Evolutionary conservation across 2,888 invertebrate species (phyloP).

Genomic region (Enoplolaimus lenunculus): DNA sequence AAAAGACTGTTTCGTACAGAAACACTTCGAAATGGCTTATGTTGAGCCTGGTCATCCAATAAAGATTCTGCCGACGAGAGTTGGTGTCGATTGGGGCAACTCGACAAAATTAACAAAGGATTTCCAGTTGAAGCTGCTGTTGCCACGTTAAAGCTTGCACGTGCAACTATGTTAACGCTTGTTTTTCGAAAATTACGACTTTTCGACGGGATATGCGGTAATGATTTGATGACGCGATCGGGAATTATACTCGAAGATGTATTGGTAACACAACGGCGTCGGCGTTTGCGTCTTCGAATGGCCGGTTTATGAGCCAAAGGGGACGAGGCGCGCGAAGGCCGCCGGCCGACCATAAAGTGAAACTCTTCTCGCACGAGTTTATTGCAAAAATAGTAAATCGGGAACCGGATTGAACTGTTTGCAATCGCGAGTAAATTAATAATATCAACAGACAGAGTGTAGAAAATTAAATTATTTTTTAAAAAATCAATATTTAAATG

Average conservation of each 20-base stretch:
- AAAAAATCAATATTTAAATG: neutral
- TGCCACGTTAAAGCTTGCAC: neutral
- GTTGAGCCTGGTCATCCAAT: too few relatives aligned
- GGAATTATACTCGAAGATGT: too few relatives aligned
- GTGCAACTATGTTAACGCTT: neutral
- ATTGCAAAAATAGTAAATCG: conserved; percentile 18
- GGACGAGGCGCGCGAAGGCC: neutral
- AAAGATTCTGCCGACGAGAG: too few relatives aligned
- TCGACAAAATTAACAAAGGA: neutral
- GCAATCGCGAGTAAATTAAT: conserved; percentile 10
- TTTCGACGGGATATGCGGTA: too few relatives aligned
- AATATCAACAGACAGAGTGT: neutral
- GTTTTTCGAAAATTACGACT: neutral
- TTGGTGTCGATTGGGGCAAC: too few relatives aligned
- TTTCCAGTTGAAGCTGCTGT: neutral
- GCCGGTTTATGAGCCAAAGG: neutral
- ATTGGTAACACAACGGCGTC: neutral
- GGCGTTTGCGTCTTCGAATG: neutral
- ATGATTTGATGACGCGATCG: too few relatives aligned
- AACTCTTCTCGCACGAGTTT: conserved; percentile 4
- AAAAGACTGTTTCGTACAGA: too few relatives aligned
- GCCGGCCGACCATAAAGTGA: neutral
- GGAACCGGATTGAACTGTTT: conserved; percentile 1
- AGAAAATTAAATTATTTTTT: neutral
- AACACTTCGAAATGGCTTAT: too few relatives aligned